Percentiles rank a stretch among this genome's conserved stretches.
Conservation (phyloP, 1,140 invertebrate species). For the Sinonovacula constricta region DNA sequence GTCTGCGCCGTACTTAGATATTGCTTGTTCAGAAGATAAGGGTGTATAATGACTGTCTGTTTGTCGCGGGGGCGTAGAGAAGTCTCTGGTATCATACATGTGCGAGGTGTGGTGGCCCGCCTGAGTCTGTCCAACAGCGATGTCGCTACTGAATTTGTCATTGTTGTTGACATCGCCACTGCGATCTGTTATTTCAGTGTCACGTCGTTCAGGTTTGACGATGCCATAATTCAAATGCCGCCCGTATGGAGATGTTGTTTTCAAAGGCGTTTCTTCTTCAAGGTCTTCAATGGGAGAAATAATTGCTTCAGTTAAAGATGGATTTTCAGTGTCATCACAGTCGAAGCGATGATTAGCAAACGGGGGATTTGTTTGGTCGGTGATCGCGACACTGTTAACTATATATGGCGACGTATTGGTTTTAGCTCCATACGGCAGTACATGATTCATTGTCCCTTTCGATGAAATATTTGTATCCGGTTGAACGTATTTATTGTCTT, state of each 20-base stretch:
- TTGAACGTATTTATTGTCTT: no score
- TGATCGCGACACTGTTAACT: no score
- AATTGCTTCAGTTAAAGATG: conserved; percentile 29
- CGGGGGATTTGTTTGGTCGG: no score
- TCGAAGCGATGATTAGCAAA: no score
- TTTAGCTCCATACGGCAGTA: no score
- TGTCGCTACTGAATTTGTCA: conserved; percentile 1
- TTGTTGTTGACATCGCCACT: conserved; percentile 44
- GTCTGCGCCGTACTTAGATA: not conserved
- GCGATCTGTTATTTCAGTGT: not conserved
- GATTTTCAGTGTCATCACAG: conserved; percentile 18
- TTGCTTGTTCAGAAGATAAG: conserved; percentile 14
- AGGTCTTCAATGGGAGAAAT: conserved; percentile 46
- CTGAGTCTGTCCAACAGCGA: not conserved
- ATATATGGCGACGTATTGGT: no score
- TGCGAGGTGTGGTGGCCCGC: not conserved
- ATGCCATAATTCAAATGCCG: not conserved
- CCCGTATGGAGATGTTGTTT: not conserved
- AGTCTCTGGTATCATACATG: not conserved
- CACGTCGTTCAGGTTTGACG: not conserved
- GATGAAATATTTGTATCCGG: no score
- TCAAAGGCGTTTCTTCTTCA: conserved; percentile 19
- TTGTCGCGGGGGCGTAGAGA: conserved; percentile 10
- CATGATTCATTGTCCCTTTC: no score
- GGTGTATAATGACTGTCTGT: no score